Evolutionary conservation across 2,113 vertebrate species (phyloP).

Genomic region (Arvicanthis niloticus): DNA sequence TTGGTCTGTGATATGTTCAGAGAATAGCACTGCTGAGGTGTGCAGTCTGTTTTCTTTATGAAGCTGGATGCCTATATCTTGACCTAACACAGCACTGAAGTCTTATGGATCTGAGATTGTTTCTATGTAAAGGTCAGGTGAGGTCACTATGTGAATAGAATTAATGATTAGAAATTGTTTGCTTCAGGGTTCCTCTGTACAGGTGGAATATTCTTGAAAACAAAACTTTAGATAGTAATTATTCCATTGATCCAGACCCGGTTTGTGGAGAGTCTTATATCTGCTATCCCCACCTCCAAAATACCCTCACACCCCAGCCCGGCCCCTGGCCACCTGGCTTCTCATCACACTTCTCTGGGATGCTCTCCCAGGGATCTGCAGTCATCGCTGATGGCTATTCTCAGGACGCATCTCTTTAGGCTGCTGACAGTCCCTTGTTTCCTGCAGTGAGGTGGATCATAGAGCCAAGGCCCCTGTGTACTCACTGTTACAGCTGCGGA

Average conservation of each 20-base stretch:
- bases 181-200: conserved; percentile 8
- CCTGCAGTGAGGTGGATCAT: neutral
- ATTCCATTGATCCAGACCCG: neutral
- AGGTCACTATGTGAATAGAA: conserved; percentile 1
- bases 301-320: neutral
- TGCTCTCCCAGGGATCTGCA: too few relatives aligned
- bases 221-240: conserved; percentile 19
- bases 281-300: neutral
- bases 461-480: neutral
- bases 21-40: neutral
- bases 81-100: neutral
- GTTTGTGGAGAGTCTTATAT: neutral
- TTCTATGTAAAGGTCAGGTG: neutral
- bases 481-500: neutral
- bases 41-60: neutral
- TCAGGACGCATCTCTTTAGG: neutral
- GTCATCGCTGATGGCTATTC: neutral
- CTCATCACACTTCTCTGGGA: neutral
- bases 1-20: neutral
- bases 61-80: neutral
- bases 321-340: neutral
- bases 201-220: conserved; percentile 14
- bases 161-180: conserved; percentile 39
- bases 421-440: neutral
- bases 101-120: neutral